Conservation (phyloP, 2,797 vertebrate species). For the Lepilemur septentrionalis region DNA sequence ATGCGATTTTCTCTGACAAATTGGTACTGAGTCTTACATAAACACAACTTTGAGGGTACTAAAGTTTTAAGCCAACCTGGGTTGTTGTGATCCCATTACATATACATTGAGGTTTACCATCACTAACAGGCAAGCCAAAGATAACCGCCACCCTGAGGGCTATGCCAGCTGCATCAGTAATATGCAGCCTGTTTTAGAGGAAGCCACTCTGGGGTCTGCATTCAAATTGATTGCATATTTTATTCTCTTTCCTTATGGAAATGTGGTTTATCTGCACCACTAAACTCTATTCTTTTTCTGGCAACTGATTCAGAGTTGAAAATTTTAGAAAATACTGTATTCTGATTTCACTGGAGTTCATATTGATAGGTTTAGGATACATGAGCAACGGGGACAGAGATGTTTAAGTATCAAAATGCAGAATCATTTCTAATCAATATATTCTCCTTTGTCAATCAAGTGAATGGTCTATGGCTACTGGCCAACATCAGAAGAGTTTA, state of each 20-base stretch:
- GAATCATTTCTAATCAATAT: not conserved
- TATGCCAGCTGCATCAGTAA: not conserved
- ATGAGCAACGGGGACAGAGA: not conserved
- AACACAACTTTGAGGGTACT: not conserved
- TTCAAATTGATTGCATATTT: not conserved
- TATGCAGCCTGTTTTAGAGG: not conserved
- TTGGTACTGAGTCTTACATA: conserved; percentile 41
- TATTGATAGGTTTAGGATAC: not conserved
- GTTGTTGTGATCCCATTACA: not conserved
- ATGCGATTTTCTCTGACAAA: conserved; percentile 44
- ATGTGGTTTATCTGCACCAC: not conserved
- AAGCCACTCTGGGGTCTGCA: not conserved
- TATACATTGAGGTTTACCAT: conserved; percentile 46
- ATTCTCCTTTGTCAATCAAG: not conserved
- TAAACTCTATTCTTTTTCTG: not conserved
- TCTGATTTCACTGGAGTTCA: conserved; percentile 1
- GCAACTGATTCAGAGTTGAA: not conserved
- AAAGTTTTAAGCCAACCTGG: conserved; percentile 33
- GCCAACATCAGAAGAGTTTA: not conserved
- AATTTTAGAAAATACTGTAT: not conserved
- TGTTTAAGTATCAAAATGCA: not conserved
- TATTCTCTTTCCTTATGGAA: not conserved
- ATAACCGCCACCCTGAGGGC: not conserved
- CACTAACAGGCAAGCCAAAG: not conserved
- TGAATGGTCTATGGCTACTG: not conserved